These are phyloP conservation scores for Polypedilum pembai DNA, from an alignment of 1,140 invertebrate species.

Conservation along the genomic window DNA sequence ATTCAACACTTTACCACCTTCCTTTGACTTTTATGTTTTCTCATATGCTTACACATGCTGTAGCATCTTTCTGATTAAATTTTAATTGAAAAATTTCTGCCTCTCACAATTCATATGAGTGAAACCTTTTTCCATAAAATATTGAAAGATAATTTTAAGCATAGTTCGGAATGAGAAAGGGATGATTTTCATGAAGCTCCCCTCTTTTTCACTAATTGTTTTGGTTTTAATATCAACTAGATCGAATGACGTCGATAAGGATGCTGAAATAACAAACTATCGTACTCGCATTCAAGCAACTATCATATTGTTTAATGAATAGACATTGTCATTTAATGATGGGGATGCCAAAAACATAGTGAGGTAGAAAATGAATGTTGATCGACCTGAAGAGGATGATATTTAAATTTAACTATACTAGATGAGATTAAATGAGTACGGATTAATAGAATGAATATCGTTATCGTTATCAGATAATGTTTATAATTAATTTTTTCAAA, in stretches of 20 bases:
- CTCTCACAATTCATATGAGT: background rate
- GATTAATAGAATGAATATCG: background rate
- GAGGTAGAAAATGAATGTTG: background rate
- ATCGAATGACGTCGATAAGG: constrained; percentile 24
- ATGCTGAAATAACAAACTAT: background rate
- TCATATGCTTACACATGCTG: too few species aligned
- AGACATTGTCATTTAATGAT: background rate
- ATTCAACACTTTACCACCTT: background rate
- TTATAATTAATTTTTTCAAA: background rate
- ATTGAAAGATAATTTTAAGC: constrained; percentile 21
- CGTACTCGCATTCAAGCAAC: background rate
- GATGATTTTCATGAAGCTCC: background rate
- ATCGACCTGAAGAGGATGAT: background rate
- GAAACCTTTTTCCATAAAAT: constrained; percentile 25
- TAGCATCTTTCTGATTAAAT: background rate
- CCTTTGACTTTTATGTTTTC: background rate
- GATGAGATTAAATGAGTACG: too few species aligned
- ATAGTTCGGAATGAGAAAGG: background rate
- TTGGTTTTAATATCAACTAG: constrained; percentile 22
- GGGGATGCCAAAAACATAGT: too few species aligned
- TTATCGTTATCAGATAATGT: constrained; percentile 18
- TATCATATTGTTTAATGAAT: background rate
- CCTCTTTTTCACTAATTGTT: constrained; percentile 18
- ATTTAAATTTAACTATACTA: background rate
- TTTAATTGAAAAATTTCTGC: constrained; percentile 16